Evolutionary conservation across 2,113 vertebrate genomes (phyloP), one percentile per base, ranked within the genome.

Genomic region (Thomomys bottae): DNA sequence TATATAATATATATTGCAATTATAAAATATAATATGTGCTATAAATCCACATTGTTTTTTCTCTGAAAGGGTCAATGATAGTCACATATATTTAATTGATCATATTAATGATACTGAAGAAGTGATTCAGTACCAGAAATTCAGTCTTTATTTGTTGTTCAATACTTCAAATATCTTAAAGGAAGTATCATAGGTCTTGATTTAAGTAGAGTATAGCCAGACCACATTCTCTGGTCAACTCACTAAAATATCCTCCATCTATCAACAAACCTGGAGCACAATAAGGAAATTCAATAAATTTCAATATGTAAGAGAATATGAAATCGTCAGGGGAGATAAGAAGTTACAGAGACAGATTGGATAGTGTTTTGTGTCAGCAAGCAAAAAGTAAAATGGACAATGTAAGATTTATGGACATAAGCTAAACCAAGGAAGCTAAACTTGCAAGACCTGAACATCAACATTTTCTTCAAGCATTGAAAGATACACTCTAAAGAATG

Each of bases 401-500:
- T 42, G 77, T 87, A 71, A 93, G 38, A 96, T 96, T 95, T 94
- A 97, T 63, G 76, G 49, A 80, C 49, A 95, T 92, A 81, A 95
- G 8, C 30, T 77, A 24, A 84, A 71, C 89, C 96, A 76, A 76
- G 24, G 92, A 91, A 95, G 86, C 94, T 54, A 28, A 66, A 92
- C 93, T 90, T 94, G 17, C 76, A 94, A 54, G 49, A 30, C 15
- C 2, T 59, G 73, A 15, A 24, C 88, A 83, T 83, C 88, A 96
- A 93, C 81, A 95, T 91, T 95, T 96, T 79, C 91, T 92, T 96
- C 92, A 96, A 88, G 6, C 94, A 95, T 84, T 90, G 63, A 93
- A 75, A 91, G 91, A 96, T 87, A 82, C 40, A 87, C 21, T 20
- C 30, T 6, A 3, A 95, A 78, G 21, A 42, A 82, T 72, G 36